phyloP scores from a whole-genome alignment of 2,113 vertebrate species.

The Microtus ochrogaster region DNA sequence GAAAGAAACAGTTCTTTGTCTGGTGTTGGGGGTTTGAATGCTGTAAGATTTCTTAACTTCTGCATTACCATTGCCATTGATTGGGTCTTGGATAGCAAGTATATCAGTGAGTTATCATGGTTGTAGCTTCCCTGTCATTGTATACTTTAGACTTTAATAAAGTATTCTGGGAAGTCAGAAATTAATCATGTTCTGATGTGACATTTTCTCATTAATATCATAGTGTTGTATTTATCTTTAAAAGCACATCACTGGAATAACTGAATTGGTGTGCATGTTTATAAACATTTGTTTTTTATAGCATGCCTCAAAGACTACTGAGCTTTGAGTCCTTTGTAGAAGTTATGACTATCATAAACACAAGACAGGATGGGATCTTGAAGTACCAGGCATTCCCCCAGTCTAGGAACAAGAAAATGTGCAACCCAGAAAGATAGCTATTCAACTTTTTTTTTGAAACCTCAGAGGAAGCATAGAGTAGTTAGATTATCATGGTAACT shows the following conservation, averaged over 20 bases:
- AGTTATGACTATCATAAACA: neutral
- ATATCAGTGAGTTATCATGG: neutral
- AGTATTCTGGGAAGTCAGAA: neutral
- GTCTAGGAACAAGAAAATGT: conserved; percentile 10
- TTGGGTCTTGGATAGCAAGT: neutral
- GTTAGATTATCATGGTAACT: conserved; percentile 68
- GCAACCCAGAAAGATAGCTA: conserved; percentile 64
- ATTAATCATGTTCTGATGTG: neutral
- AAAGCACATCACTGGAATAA: conserved; percentile 16
- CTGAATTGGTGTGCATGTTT: conserved; percentile 10
- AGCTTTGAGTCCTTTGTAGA: conserved; percentile 7
- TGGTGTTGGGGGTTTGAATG: neutral
- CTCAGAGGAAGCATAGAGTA: conserved; percentile 65
- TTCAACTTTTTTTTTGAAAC: conserved; percentile 51
- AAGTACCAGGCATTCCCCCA: neutral
- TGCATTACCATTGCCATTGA: neutral
- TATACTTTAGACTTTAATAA: neutral
- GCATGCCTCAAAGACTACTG: neutral
- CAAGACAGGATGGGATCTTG: neutral
- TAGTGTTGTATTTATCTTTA: neutral
- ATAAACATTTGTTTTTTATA: conserved; percentile 23
- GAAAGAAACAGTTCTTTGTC: neutral
- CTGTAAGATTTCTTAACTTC: neutral
- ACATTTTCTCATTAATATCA: conserved; percentile 16
- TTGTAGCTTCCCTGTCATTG: neutral